phyloP scores from a whole-genome alignment of 2,113 vertebrate species.

The Sebastes schlegelii region DNA sequence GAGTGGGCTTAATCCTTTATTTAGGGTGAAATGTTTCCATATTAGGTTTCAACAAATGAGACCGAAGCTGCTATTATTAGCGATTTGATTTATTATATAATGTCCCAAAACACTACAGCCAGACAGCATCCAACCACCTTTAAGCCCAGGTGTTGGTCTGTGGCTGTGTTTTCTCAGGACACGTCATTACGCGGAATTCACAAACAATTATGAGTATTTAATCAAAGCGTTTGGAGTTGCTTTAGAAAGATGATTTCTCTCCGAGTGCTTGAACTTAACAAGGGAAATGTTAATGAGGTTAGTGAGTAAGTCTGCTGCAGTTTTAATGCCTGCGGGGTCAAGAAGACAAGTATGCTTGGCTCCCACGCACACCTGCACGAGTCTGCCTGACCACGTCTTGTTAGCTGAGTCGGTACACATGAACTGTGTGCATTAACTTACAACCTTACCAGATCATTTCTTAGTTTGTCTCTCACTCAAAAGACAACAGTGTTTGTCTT shows the following conservation, averaged over 20 bases:
- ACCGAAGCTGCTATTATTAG: constrained; percentile 30
- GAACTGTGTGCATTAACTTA: constrained; percentile 3
- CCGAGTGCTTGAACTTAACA: constrained; percentile 76
- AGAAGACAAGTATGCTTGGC: constrained; percentile 52
- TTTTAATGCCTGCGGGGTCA: constrained; percentile 61
- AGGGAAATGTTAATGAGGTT: constrained; percentile 81
- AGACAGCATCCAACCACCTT: constrained; percentile 11
- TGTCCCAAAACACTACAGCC: background rate
- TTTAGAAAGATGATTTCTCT: constrained; percentile 70
- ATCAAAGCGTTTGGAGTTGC: constrained; percentile 62
- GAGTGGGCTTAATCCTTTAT: constrained; percentile 37
- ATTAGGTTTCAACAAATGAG: background rate
- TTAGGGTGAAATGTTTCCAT: constrained; percentile 18
- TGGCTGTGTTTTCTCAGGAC: constrained; percentile 28
- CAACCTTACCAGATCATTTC: constrained; percentile 10
- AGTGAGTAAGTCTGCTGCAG: constrained; percentile 65
- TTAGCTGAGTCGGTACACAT: constrained; percentile 34
- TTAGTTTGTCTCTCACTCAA: constrained; percentile 36
- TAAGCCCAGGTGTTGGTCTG: constrained; percentile 7
- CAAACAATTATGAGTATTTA: constrained; percentile 67
- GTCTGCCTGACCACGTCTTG: constrained; percentile 55
- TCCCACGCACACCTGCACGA: constrained; percentile 78
- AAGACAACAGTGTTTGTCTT: constrained; percentile 55
- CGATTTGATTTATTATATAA: constrained; percentile 29
- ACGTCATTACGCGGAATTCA: constrained; percentile 32